Conservation (phyloP, 2,888 invertebrate genomes). For the Penaeus monodon region DNA sequence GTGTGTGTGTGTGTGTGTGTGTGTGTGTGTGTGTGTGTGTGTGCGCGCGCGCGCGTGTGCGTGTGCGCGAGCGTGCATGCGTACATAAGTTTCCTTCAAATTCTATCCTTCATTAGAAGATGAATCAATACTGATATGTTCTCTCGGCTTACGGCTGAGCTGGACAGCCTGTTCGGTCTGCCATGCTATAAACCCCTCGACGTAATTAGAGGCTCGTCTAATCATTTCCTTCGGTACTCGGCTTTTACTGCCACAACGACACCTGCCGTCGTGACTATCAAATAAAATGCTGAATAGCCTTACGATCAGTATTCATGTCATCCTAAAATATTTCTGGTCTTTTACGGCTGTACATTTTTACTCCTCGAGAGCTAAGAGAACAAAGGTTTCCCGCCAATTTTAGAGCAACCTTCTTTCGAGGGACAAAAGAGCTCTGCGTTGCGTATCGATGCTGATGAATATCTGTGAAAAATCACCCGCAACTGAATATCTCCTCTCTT, state of each 20-base stretch:
- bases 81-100: too few relatives aligned
- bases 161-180: neutral
- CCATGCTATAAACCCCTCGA: neutral
- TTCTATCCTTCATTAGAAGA: too few relatives aligned
- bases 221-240: neutral
- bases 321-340: slow-evolving; percentile 3
- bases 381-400: slow-evolving; percentile 8
- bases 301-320: slow-evolving; percentile 19
- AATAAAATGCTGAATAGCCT: neutral
- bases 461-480: slow-evolving; percentile 40
- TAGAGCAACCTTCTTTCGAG: neutral
- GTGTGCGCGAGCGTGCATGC: too few relatives aligned
- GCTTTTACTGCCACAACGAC: slow-evolving; percentile 16
- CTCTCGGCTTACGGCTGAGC: too few relatives aligned
- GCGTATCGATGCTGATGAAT: slow-evolving; percentile 13
- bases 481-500: neutral
- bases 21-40: too few relatives aligned
- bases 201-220: neutral
- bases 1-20: too few relatives aligned
- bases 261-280: slow-evolving; percentile 8
- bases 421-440: neutral
- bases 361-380: neutral
- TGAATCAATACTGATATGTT: too few relatives aligned
- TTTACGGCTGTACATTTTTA: neutral
- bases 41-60: too few relatives aligned